Conservation (phyloP, 2,888 invertebrate genomes). For the Cantharis lateralis region DNA sequence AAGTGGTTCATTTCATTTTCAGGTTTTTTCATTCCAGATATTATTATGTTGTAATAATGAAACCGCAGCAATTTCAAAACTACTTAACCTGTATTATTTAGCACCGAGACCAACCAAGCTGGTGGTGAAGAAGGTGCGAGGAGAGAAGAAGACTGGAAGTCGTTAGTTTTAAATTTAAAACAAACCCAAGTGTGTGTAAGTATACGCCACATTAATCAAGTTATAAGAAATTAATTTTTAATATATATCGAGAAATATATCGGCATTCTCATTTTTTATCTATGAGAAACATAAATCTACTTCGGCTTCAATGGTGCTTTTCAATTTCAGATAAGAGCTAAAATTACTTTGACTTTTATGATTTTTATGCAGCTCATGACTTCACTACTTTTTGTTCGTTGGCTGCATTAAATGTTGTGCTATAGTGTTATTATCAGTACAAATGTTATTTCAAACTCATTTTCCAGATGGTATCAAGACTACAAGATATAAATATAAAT, state of each 20-base stretch:
- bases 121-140: background rate
- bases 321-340: background rate
- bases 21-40: background rate
- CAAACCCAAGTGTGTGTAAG: background rate
- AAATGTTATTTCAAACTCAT: background rate
- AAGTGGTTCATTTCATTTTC: background rate
- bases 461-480: background rate
- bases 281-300: background rate
- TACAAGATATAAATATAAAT: background rate
- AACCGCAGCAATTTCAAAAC: background rate
- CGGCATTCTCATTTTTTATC: background rate
- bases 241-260: background rate
- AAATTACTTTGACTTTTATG: background rate
- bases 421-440: background rate
- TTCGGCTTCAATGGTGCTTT: background rate
- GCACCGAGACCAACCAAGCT: background rate
- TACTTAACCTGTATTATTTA: background rate
- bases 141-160: background rate
- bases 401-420: background rate
- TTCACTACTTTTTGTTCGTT: background rate
- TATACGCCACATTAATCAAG: background rate
- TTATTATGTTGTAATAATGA: background rate
- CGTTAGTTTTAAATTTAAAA: background rate
- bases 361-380: background rate
- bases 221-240: background rate